Base-by-base conservation (phyloP, 1,140 invertebrate species). In the Acromyrmex heyeri region DNA sequence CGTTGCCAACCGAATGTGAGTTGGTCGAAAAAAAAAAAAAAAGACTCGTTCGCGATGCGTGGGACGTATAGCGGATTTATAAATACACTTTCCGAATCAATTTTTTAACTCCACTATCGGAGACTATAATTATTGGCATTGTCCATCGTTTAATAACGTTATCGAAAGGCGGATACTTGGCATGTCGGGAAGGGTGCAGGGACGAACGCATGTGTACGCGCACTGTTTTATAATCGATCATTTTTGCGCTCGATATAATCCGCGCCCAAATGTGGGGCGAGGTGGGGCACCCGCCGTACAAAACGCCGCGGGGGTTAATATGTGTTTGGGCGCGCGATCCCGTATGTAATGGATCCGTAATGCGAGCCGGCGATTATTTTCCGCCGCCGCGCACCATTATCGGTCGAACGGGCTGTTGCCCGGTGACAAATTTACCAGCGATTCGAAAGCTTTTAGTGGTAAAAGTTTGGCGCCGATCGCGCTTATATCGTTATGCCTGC, bases 281-380 rank as follows among this genome's bases (percentile, higher is more conserved):
- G 34, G 61, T 12, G 81, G 81, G 73, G 53, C 53, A 27, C 59
- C 44, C 16, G 65, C 55, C 48, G 82, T 61, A 61, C 38, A 76
- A 86, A 88, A 73, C 73, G 75, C 87, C 65, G 44, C 67, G 87
- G 88, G 88, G 88, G 78, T 87, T 89, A 89, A 90, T 90, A 73
- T 27, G 85, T 87, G 85, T 91, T 91, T 91, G 87, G 70, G 86
- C 87, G 86, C 87, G 86, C 86, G 86, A 91, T 91, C 90, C 83
- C 73, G 70, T 85, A 72, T 81, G 90, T 91, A 91, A 91, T 91
- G 90, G 90, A 91, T 90, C 90, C 88, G 78, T 90, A 90, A 91
- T 91, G 86, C 83, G 77, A 86, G 61, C 57, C 88, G 82, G 55
- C 82, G 83, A 91, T 91, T 91, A 90, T 88, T 88, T 87, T 67